Evolutionary conservation across 37 sponge, comb jelly and placozoan species (phyloP).

Genomic region (Chondrilla cf. caribensis): DNA sequence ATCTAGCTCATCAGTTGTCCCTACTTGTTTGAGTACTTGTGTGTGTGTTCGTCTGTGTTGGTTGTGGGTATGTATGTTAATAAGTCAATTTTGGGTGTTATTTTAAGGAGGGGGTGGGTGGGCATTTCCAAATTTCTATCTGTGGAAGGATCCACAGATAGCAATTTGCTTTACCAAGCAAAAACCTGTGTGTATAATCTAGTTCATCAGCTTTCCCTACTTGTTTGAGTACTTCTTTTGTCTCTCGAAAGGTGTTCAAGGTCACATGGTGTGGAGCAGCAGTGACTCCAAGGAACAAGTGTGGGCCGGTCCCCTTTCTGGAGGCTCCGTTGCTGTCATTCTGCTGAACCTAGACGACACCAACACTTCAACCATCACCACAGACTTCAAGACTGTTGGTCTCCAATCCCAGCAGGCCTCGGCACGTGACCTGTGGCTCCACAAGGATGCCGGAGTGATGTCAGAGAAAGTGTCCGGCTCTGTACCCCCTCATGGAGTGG

Average conservation of each 20-base stretch:
- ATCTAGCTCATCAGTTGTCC: too few species aligned
- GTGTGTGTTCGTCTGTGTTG: too few species aligned
- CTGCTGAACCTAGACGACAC: conserved; percentile 51
- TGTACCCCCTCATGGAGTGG: conserved; percentile 67
- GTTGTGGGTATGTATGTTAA: too few species aligned
- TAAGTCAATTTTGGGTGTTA: too few species aligned
- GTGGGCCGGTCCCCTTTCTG: conserved; percentile 64
- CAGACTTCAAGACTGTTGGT: conserved; percentile 40
- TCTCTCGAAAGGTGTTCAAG: conserved; percentile 43
- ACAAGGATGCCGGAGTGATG: conserved; percentile 47
- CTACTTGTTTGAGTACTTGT: too few species aligned
- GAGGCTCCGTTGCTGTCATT: conserved; percentile 43
- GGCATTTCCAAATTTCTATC: too few species aligned
- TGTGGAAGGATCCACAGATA: too few species aligned
- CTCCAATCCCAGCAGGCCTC: not conserved
- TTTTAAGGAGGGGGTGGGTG: too few species aligned
- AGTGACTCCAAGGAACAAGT: conserved; percentile 42
- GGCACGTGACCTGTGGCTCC: conserved; percentile 70
- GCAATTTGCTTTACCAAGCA: too few species aligned
- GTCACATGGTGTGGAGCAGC: conserved; percentile 34
- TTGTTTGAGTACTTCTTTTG: too few species aligned
- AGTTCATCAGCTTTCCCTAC: too few species aligned
- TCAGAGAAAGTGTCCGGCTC: conserved; percentile 34
- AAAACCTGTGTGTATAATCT: too few species aligned
- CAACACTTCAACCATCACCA: conserved; percentile 32